These are phyloP conservation scores for Atherinosoma microstoma DNA, from an alignment of 2,797 vertebrate species.

Conservation along the genomic window DNA sequence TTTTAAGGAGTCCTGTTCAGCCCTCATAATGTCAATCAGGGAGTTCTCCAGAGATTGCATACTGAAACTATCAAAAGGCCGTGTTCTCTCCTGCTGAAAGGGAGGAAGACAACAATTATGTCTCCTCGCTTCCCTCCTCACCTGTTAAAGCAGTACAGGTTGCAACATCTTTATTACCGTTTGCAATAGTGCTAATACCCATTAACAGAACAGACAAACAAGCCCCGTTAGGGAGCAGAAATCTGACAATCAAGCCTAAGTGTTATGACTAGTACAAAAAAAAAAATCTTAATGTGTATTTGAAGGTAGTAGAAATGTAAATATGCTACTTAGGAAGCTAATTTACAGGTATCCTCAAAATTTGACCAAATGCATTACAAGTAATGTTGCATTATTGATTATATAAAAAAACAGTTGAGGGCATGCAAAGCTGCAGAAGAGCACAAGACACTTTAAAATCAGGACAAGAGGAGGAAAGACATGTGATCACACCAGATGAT, in stretches of 20 bases:
- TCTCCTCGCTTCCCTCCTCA: conserved; percentile 38
- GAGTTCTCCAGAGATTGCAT: conserved; percentile 99
- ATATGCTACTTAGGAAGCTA: neutral
- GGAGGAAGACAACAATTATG: conserved; percentile 73
- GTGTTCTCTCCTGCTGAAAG: conserved; percentile 93
- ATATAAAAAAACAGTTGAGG: conserved; percentile 47
- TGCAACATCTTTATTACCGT: conserved; percentile 30
- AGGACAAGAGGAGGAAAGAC: conserved; percentile 66
- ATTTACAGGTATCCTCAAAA: neutral
- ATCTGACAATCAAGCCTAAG: conserved; percentile 41
- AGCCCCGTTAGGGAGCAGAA: conserved; percentile 9
- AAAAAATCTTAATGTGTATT: neutral
- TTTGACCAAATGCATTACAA: neutral
- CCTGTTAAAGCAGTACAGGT: conserved; percentile 22
- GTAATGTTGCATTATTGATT: conserved; percentile 23
- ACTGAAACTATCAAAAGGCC: conserved; percentile 93
- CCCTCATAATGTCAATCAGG: conserved; percentile 99
- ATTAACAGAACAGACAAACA: conserved; percentile 16
- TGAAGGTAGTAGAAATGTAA: neutral
- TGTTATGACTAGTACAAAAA: neutral
- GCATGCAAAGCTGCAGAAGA: conserved; percentile 52
- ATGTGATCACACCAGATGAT: conserved; percentile 76
- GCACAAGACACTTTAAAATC: conserved; percentile 70
- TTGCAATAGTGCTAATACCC: conserved; percentile 37
- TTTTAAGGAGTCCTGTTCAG: conserved; percentile 99